Conservation (phyloP, 2,888 invertebrate species). For the Drosophila paranaensis region DNA sequence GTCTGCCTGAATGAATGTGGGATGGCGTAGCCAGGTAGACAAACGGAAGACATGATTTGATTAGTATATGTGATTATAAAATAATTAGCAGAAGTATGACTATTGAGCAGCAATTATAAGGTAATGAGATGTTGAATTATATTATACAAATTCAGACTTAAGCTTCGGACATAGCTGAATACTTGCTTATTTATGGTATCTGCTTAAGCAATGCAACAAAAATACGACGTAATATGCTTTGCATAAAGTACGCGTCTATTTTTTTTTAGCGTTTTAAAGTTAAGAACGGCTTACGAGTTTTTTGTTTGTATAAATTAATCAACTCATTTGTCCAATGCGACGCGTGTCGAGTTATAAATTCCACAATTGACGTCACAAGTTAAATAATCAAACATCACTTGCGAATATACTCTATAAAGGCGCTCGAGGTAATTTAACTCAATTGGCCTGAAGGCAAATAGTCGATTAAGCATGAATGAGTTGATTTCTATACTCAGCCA, state of each 20-base stretch:
- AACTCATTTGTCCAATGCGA: neutral
- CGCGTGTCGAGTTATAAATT: neutral
- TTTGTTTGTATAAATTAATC: neutral
- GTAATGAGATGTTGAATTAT: too few species aligned
- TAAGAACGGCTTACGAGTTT: neutral
- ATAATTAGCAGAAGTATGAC: neutral
- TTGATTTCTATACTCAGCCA: neutral
- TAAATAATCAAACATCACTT: neutral
- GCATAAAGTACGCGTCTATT: neutral
- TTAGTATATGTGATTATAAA: neutral
- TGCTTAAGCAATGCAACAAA: neutral
- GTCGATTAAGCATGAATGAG: neutral
- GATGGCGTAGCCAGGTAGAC: neutral
- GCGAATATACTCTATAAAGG: slow-evolving; percentile 3
- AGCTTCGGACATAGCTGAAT: neutral
- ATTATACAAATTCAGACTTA: too few species aligned
- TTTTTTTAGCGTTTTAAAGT: too few species aligned
- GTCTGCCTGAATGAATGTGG: neutral
- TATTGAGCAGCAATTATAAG: too few species aligned
- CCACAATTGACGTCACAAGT: slow-evolving; percentile 7
- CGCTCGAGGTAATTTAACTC: neutral
- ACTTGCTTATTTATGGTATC: slow-evolving; percentile 1
- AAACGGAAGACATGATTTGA: neutral
- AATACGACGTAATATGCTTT: neutral
- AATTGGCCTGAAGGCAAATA: neutral